Evolutionary conservation across 2,797 vertebrate genomes (phyloP).

Genomic region (Micrastur ruficollis): DNA sequence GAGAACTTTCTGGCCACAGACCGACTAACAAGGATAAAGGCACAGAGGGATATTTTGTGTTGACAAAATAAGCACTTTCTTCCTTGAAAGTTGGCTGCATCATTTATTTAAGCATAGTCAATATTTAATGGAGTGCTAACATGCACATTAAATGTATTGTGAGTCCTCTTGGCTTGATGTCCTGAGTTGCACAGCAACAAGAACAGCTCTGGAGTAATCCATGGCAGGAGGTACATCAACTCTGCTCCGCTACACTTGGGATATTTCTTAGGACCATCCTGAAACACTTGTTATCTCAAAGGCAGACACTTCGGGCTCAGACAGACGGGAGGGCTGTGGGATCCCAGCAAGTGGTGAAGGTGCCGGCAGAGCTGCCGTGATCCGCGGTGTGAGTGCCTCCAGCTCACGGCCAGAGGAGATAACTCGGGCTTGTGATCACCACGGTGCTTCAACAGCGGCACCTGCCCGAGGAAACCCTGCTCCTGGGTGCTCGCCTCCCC

Average conservation of each 20-base stretch:
- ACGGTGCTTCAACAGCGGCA: fast-evolving
- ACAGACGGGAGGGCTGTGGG: neutral
- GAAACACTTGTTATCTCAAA: neutral
- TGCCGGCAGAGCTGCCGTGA: neutral
- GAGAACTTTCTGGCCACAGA: neutral
- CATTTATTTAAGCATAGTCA: conserved; percentile 61
- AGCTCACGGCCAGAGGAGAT: neutral
- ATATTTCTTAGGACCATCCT: neutral
- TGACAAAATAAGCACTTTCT: conserved; percentile 54
- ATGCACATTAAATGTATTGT: conserved; percentile 30
- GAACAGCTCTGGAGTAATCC: neutral
- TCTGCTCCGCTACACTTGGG: neutral
- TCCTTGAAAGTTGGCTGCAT: conserved; percentile 47
- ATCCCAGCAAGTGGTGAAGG: neutral
- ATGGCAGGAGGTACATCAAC: neutral
- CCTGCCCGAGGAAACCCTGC: neutral
- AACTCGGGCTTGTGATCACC: fast-evolving
- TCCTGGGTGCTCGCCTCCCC: neutral
- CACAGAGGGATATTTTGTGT: conserved; percentile 36
- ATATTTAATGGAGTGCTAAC: conserved; percentile 62
- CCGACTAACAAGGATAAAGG: neutral
- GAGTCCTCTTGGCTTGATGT: neutral
- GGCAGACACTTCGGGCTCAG: neutral
- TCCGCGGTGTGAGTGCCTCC: fast-evolving
- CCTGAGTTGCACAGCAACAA: neutral